Percentiles rank a stretch among this genome's conserved stretches.
Evolutionary conservation across 2,888 invertebrate species (phyloP).

Genomic region (Drosophila mayaguana): DNA sequence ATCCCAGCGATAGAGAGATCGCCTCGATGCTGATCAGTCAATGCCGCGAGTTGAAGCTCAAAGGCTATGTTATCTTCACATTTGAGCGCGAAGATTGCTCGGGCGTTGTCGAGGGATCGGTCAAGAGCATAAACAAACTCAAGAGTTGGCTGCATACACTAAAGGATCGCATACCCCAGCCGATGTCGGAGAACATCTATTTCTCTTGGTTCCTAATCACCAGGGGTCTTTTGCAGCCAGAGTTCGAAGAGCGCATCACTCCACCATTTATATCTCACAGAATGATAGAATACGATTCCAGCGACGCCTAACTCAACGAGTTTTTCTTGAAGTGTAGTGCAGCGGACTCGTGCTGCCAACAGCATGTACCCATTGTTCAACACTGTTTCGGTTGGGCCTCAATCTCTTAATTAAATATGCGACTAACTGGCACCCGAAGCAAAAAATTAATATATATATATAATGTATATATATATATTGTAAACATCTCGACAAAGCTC

Average conservation of each 20-base stretch:
- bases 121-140: neutral
- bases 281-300: neutral
- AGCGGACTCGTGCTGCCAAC: conserved; percentile 70
- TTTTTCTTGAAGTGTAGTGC: conserved; percentile 56
- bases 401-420: conserved; percentile 84
- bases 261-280: rapidly evolving
- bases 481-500: conserved; percentile 18
- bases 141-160: conserved; percentile 19
- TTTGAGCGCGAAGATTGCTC: neutral
- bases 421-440: conserved; percentile 63
- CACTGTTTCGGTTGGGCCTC: conserved; percentile 69
- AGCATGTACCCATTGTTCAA: conserved; percentile 76
- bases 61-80: conserved; percentile 14
- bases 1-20: neutral
- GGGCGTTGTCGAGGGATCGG: conserved; percentile 20
- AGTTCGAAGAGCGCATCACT: neutral
- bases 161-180: neutral
- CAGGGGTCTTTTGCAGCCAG: neutral
- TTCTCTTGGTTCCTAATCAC: conserved; percentile 17
- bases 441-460: conserved; percentile 9
- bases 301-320: neutral
- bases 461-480: conserved; percentile 17
- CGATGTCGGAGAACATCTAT: neutral
- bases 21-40: rapidly evolving
- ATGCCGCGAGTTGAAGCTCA: neutral